These are phyloP conservation scores for Toxostoma redivivum DNA, from an alignment of 2,113 vertebrate genomes.

Conservation along the genomic window DNA sequence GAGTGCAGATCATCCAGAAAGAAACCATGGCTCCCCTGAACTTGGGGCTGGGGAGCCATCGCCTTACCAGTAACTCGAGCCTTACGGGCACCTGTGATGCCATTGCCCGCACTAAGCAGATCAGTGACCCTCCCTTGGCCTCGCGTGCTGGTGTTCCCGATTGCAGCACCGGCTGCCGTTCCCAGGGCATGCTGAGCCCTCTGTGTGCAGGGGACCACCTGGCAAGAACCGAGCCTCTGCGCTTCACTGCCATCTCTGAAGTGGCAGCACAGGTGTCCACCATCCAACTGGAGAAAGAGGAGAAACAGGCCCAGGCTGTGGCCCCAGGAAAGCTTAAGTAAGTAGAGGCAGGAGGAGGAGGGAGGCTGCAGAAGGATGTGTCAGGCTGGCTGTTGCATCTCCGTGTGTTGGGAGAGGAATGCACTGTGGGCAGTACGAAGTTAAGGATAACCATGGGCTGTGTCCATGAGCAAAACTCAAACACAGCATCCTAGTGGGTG, in stretches of 20 bases:
- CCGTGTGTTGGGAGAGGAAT: neutral
- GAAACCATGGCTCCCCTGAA: neutral
- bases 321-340: neutral
- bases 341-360: neutral
- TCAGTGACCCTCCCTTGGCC: conserved; percentile 27
- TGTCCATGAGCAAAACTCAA: neutral
- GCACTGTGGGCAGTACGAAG: accelerated
- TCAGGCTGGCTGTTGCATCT: accelerated
- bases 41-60: neutral
- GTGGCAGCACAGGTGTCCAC: conserved; percentile 80
- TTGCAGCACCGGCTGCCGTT: neutral
- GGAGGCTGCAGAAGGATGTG: neutral
- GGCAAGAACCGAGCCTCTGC: neutral
- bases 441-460: neutral
- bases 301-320: neutral
- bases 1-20: neutral
- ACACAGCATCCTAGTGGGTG: neutral
- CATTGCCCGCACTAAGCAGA: neutral
- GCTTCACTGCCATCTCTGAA: conserved; percentile 56
- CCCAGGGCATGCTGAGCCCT: neutral
- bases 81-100: neutral
- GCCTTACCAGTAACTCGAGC: neutral
- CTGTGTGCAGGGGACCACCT: neutral
- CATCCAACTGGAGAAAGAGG: conserved; percentile 75
- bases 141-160: accelerated